Evolutionary conservation across 2,888 invertebrate genomes (phyloP).

Genomic region (Drosophila lacicola): DNA sequence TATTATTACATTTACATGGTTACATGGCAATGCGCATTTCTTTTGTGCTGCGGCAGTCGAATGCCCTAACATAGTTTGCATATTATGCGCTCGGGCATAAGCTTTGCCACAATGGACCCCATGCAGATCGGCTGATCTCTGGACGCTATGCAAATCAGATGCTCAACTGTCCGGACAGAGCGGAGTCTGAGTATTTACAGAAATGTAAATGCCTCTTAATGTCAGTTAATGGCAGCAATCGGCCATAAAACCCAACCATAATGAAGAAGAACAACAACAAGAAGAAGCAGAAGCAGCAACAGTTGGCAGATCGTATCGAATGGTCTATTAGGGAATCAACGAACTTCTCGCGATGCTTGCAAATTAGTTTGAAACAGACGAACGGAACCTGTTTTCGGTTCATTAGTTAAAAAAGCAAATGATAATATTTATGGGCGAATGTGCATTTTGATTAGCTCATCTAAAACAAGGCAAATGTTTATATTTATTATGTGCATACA

Average conservation of each 20-base stretch:
- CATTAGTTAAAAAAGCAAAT: constrained; percentile 41
- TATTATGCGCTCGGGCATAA: constrained; percentile 3
- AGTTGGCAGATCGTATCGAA: not conserved
- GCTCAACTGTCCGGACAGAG: constrained; percentile 11
- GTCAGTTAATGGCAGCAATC: constrained; percentile 33
- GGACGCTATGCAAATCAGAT: constrained; percentile 27
- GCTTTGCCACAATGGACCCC: constrained; percentile 10
- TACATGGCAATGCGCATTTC: constrained; percentile 58
- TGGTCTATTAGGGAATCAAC: constrained; percentile 4
- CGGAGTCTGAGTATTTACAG: not conserved
- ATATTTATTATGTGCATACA: not conserved
- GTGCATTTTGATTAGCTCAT: constrained; percentile 31
- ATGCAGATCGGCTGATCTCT: constrained; percentile 16
- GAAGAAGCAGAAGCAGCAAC: not conserved
- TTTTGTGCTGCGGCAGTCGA: constrained; percentile 41
- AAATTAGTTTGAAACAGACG: constrained; percentile 17
- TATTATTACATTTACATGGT: constrained; percentile 72
- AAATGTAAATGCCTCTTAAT: constrained; percentile 37
- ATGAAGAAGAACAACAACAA: constrained; percentile 2
- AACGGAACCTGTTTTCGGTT: constrained; percentile 47
- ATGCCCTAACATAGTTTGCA: constrained; percentile 36
- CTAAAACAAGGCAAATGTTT: constrained; percentile 21
- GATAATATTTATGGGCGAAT: constrained; percentile 26
- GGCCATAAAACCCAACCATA: constrained; percentile 28
- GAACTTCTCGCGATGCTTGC: constrained; percentile 19